Conservation (phyloP, 1,140 invertebrate genomes). For the Scaptomyza graminum region DNA sequence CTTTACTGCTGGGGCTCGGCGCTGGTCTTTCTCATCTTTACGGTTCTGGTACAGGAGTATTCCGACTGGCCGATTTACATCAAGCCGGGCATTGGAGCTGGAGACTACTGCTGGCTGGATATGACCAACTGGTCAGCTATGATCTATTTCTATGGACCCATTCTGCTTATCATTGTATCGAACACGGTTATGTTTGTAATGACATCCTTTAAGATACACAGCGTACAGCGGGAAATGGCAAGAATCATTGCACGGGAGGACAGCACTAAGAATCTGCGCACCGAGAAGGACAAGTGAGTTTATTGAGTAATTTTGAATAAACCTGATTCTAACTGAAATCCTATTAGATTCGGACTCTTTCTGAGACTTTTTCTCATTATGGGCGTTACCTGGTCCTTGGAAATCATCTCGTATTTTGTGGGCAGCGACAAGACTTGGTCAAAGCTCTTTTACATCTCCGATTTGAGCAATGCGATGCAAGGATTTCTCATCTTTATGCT, state of each 20-base stretch:
- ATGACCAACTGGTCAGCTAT: conserved; percentile 84
- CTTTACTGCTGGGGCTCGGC: conserved; percentile 90
- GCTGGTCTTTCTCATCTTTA: conserved; percentile 83
- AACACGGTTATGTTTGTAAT: conserved; percentile 90
- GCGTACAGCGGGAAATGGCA: conserved; percentile 86
- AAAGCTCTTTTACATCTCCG: conserved; percentile 85
- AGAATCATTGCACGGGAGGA: conserved; percentile 86
- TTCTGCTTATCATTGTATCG: conserved; percentile 87
- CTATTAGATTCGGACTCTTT: conserved; percentile 87
- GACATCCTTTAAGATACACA: conserved; percentile 88
- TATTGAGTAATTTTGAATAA: conserved; percentile 2
- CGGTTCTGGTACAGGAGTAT: conserved; percentile 84
- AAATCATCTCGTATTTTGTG: conserved; percentile 87
- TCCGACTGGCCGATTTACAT: conserved; percentile 80
- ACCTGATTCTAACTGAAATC: conserved; percentile 21
- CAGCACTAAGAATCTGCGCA: conserved; percentile 85
- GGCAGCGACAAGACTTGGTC: conserved; percentile 70
- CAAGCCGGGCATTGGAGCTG: conserved; percentile 85
- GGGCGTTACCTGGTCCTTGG: conserved; percentile 90
- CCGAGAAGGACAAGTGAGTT: conserved; percentile 87
- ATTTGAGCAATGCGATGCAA: conserved; percentile 85
- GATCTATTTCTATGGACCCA: conserved; percentile 90
- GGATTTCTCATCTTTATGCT: conserved; percentile 87
- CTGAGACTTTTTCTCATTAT: conserved; percentile 89
- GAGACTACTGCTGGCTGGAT: conserved; percentile 86